A percentile compares a stretch with the other conserved stretches of the same genome.
Conservation (phyloP, 2,888 invertebrate species). For the Agrochola circellaris region DNA sequence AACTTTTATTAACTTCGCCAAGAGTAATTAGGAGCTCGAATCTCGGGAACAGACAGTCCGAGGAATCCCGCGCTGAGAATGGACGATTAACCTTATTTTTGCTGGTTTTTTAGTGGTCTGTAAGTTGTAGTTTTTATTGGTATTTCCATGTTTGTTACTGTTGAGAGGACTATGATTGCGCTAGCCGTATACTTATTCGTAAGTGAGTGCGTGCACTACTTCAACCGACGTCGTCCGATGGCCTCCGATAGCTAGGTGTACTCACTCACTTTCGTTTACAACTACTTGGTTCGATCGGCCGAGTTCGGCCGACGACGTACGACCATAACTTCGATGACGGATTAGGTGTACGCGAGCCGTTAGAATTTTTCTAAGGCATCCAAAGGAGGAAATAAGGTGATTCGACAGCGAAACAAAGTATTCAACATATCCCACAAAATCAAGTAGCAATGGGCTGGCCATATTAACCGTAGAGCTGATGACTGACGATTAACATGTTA, state of each 20-base stretch:
- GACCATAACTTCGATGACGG: not conserved
- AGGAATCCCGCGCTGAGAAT: constrained; percentile 20
- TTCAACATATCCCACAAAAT: no score
- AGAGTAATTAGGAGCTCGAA: constrained; percentile 69
- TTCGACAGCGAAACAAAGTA: no score
- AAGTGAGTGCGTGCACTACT: not conserved
- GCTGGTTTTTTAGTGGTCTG: constrained; percentile 15
- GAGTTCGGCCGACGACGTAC: not conserved
- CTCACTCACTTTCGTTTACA: not conserved
- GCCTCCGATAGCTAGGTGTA: not conserved
- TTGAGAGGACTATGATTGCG: not conserved
- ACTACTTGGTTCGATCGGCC: not conserved
- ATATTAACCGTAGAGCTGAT: no score
- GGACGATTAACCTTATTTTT: constrained; percentile 42
- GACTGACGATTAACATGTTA: no score
- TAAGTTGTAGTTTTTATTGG: constrained; percentile 11
- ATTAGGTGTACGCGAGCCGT: not conserved
- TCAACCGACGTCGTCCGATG: not conserved
- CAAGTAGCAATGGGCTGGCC: no score
- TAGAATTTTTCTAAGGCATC: not conserved
- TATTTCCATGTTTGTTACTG: not conserved
- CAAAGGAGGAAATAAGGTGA: not conserved
- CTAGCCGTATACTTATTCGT: no score
- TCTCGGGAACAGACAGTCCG: constrained; percentile 44
- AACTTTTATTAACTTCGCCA: constrained; percentile 72